Evolutionary conservation across 2,797 vertebrate species (phyloP).

Genomic region (Sebastes kiyomatsui): DNA sequence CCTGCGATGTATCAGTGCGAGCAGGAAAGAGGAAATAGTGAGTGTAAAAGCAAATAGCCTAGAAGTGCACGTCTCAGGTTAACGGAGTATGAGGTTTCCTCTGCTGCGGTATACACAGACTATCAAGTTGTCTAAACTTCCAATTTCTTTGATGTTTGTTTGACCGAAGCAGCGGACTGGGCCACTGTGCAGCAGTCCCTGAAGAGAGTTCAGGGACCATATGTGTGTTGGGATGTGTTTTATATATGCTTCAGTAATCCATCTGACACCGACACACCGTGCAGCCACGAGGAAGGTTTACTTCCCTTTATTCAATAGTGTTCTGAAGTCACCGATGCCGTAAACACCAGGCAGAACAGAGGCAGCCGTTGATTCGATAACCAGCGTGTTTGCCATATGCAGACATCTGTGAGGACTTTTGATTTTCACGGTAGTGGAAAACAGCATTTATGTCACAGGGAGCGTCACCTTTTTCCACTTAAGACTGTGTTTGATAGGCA

Average conservation of each 20-base stretch:
- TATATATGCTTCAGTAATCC: constrained; percentile 63
- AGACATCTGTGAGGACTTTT: constrained; percentile 69
- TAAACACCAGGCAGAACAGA: constrained; percentile 62
- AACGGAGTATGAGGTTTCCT: constrained; percentile 34
- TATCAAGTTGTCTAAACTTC: constrained; percentile 55
- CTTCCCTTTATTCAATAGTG: constrained; percentile 47
- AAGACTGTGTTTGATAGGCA: constrained; percentile 31
- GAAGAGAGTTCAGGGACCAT: constrained; percentile 38
- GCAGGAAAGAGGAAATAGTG: constrained; percentile 12
- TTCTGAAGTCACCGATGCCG: constrained; percentile 56
- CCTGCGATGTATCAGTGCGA: constrained; percentile 18
- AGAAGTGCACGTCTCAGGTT: constrained; percentile 28
- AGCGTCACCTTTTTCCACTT: constrained; percentile 70
- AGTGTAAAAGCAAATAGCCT: constrained; percentile 29
- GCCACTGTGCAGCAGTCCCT: constrained; percentile 64
- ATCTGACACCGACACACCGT: constrained; percentile 61
- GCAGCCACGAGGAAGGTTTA: constrained; percentile 26
- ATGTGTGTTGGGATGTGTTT: constrained; percentile 69
- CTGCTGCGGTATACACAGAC: constrained; percentile 20
- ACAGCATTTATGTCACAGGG: constrained; percentile 45
- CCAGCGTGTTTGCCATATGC: constrained; percentile 46
- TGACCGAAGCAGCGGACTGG: constrained; percentile 34
- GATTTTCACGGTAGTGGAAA: constrained; percentile 61
- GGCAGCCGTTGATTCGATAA: constrained; percentile 75
- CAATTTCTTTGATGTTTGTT: constrained; percentile 69